Percentiles rank a stretch among this genome's conserved stretches.
phyloP scores from a whole-genome alignment of 2,797 vertebrate genomes.

The Mallotus villosus region DNA sequence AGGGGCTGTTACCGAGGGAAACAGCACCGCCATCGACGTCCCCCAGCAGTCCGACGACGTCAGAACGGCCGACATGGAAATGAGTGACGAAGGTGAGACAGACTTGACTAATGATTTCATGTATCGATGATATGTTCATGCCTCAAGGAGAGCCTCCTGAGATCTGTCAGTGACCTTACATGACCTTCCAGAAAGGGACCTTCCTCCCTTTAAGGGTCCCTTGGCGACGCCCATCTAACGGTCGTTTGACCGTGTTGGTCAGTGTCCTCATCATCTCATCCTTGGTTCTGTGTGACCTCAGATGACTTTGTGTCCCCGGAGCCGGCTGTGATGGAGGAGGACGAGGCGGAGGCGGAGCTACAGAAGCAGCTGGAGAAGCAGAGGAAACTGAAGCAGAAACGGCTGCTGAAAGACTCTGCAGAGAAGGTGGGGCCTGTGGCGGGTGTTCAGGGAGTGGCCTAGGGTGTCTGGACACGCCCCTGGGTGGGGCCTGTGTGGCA shows the following conservation, averaged over 20 bases:
- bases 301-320: constrained; percentile 62
- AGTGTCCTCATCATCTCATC: neutral
- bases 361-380: constrained; percentile 93
- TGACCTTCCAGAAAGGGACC: neutral
- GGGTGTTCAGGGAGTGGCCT: no score
- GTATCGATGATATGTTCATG: neutral
- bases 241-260: neutral
- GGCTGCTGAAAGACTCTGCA: constrained; percentile 82
- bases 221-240: neutral
- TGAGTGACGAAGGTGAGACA: constrained; percentile 81
- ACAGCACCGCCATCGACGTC: neutral
- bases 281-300: constrained; percentile 17
- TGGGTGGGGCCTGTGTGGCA: no score
- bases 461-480: no score
- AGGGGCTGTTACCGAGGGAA: constrained; percentile 37
- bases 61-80: constrained; percentile 88
- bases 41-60: constrained; percentile 79
- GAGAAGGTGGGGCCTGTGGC: constrained; percentile 75
- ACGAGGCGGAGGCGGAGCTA: constrained; percentile 87
- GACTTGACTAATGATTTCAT: neutral
- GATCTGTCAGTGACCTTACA: neutral
- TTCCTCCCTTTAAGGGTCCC: neutral
- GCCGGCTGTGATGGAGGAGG: constrained; percentile 79
- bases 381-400: constrained; percentile 81
- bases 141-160: neutral